A percentile compares a stretch with the other conserved stretches of the same genome.
Conservation (phyloP, 1,140 invertebrate genomes). For the Zophobas atratus region DNA sequence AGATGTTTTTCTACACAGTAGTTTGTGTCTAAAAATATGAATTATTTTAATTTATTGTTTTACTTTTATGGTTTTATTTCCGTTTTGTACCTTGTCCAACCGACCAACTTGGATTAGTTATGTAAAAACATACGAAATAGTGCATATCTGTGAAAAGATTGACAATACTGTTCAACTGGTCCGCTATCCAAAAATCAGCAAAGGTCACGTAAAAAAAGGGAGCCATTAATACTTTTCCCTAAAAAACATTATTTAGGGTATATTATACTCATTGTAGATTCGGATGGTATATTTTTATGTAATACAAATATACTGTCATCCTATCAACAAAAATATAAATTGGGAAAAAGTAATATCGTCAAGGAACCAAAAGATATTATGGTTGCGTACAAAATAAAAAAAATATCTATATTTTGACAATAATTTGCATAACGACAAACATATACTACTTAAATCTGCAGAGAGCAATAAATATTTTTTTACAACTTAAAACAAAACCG, state of each 20-base stretch:
- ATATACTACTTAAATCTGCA: too few species aligned
- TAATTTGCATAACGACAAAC: too few species aligned
- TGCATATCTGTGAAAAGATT: conserved; percentile 95
- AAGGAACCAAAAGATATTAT: too few species aligned
- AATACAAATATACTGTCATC: too few species aligned
- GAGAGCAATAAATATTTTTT: too few species aligned
- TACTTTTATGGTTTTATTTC: conserved; percentile 3
- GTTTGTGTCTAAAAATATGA: conserved; percentile 69
- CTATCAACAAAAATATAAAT: too few species aligned
- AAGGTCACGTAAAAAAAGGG: conserved; percentile 98
- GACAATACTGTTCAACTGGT: conserved; percentile 96
- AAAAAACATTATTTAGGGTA: conserved; percentile 60
- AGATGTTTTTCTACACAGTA: conserved; percentile 77
- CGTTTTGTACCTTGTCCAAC: conserved; percentile 71
- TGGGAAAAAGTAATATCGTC: too few species aligned
- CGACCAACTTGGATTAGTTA: conserved; percentile 82
- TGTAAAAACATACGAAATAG: conserved; percentile 90
- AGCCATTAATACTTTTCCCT: conserved; percentile 90
- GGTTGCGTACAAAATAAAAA: too few species aligned
- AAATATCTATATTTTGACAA: too few species aligned
- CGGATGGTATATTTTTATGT: too few species aligned
- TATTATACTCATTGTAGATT: background rate
- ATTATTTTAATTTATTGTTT: too few species aligned
- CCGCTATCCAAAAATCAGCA: conserved; percentile 99
- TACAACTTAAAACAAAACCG: too few species aligned